Percentiles rank a stretch among this genome's conserved stretches.
Evolutionary conservation across 2,888 invertebrate genomes (phyloP).

Genomic region (Parascotia fuliginaria): DNA sequence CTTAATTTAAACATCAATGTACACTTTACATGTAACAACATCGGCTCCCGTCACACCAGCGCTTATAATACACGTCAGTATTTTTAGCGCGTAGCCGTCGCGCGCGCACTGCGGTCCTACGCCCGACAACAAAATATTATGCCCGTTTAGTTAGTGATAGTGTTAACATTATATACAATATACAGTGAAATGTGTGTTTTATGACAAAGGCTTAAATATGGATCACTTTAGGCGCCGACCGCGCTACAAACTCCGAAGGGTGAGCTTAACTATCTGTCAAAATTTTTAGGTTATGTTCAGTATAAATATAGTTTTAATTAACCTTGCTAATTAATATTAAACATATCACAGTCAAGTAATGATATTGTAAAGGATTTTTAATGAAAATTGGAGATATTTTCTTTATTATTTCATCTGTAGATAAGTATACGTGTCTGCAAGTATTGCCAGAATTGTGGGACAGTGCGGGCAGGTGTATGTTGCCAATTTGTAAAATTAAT

Average conservation of each 20-base stretch:
- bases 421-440: slow-evolving; percentile 35
- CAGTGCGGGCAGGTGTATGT: slow-evolving; percentile 24
- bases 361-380: too few species aligned
- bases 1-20: slow-evolving; percentile 30
- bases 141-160: slow-evolving; percentile 44
- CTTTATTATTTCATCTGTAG: slow-evolving; percentile 21
- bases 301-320: slow-evolving; percentile 1
- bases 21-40: slow-evolving; percentile 28
- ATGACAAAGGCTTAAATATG: slow-evolving; percentile 77
- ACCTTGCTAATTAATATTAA: not conserved
- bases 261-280: slow-evolving; percentile 56
- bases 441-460: slow-evolving; percentile 32
- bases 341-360: too few species aligned
- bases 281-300: slow-evolving; percentile 53
- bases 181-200: slow-evolving; percentile 70
- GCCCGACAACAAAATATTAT: slow-evolving; percentile 38
- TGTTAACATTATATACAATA: slow-evolving; percentile 36
- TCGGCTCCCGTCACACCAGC: slow-evolving; percentile 27
- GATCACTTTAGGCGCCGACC: slow-evolving; percentile 74
- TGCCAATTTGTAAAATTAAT: slow-evolving; percentile 43
- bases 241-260: slow-evolving; percentile 61
- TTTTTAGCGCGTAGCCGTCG: slow-evolving; percentile 76
- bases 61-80: slow-evolving; percentile 55
- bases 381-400: too few species aligned
- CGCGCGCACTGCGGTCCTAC: slow-evolving; percentile 47